Evolutionary conservation across 2,888 invertebrate genomes (phyloP).

Genomic region (Eilema sororculum): DNA sequence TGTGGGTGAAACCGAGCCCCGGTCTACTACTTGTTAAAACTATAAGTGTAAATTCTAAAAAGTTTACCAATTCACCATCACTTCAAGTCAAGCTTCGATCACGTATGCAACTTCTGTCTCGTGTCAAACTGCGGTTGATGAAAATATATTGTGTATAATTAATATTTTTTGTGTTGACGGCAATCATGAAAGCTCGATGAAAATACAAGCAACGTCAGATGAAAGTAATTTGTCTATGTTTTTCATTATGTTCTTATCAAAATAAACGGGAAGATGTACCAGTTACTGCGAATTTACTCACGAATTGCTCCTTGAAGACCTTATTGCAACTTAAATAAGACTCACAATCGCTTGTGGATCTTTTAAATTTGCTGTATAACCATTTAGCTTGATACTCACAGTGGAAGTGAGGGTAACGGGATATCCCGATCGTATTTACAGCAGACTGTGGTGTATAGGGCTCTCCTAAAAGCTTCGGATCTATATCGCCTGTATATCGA

Average conservation of each 20-base stretch:
- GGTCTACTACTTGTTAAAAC: neutral
- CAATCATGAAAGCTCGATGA: constrained; percentile 38
- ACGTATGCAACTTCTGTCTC: constrained; percentile 29
- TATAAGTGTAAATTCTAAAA: neutral
- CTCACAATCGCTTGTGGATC: neutral
- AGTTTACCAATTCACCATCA: neutral
- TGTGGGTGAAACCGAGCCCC: too few species aligned
- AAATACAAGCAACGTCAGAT: constrained; percentile 37
- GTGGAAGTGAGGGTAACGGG: neutral
- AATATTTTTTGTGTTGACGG: constrained; percentile 45
- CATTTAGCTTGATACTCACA: neutral
- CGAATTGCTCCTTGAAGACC: neutral
- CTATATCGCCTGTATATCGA: neutral
- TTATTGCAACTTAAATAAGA: neutral
- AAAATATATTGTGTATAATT: constrained; percentile 39
- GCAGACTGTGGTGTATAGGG: neutral
- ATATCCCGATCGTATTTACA: neutral
- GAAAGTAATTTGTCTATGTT: constrained; percentile 31
- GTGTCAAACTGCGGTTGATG: constrained; percentile 26
- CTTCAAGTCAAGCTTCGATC: neutral
- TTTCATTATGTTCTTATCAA: constrained; percentile 29
- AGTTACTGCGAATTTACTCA: neutral
- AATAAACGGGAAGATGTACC: constrained; percentile 12
- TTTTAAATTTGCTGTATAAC: neutral
- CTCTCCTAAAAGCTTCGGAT: neutral